Conservation (phyloP, 2,113 vertebrate species). For the Sapajus apella region DNA sequence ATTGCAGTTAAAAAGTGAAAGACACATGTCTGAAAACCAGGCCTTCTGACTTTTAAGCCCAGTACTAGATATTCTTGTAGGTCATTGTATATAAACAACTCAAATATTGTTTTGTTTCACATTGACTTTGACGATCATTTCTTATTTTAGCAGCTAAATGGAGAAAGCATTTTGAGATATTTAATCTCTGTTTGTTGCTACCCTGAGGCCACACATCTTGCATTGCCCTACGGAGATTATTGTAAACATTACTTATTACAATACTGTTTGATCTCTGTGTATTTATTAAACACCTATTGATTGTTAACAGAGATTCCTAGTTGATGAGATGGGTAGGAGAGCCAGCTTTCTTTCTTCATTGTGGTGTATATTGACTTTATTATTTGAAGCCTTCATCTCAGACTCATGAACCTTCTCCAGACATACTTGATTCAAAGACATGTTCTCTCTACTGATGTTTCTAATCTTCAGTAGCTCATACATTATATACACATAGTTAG, state of each 20-base stretch:
- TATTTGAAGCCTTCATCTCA: constrained; percentile 30
- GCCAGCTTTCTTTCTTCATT: not conserved
- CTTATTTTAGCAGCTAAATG: not conserved
- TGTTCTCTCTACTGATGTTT: not conserved
- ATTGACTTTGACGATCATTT: constrained; percentile 13
- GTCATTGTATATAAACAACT: constrained; percentile 14
- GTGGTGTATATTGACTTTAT: constrained; percentile 17
- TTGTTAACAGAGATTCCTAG: constrained; percentile 20
- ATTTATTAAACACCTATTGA: constrained; percentile 57
- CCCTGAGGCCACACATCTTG: constrained; percentile 28
- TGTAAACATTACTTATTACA: constrained; percentile 25
- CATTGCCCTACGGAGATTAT: not conserved
- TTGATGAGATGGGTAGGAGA: not conserved
- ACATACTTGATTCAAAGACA: constrained; percentile 32
- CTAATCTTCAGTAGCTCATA: constrained; percentile 22
- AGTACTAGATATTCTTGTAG: not conserved
- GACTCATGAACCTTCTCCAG: constrained; percentile 35
- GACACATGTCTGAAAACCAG: not conserved
- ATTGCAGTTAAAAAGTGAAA: not conserved
- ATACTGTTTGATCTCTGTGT: constrained; percentile 24
- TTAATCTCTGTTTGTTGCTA: constrained; percentile 42
- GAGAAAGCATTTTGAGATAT: constrained; percentile 34
- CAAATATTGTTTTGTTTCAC: not conserved
- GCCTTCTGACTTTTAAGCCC: not conserved
- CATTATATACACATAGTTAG: constrained; percentile 26